Evolutionary conservation across 2,113 vertebrate species (phyloP).

Genomic region (Dicaeum eximium): DNA sequence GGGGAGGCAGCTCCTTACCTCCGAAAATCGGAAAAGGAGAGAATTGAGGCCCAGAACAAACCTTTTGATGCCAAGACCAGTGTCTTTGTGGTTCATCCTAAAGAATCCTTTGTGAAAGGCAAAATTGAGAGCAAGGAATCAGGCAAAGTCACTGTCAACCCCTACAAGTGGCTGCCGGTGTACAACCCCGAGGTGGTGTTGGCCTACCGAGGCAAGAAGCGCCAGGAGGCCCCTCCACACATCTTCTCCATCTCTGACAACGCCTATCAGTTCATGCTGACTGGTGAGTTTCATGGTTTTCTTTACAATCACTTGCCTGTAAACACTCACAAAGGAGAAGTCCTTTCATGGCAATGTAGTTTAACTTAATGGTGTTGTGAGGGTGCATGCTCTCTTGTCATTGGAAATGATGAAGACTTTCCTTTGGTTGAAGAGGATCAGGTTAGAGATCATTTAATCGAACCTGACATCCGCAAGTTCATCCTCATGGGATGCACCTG

Average conservation of each 20-base stretch:
- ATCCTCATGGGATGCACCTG: not conserved
- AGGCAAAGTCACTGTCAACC: not conserved
- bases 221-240: conserved; percentile 74
- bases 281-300: conserved; percentile 47
- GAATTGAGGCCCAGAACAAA: conserved; percentile 77
- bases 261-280: not conserved
- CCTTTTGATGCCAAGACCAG: conserved; percentile 77
- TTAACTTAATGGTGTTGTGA: not conserved
- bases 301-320: not conserved
- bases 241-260: conserved; percentile 27
- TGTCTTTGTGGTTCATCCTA: conserved; percentile 70
- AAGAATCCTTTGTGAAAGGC: conserved; percentile 75
- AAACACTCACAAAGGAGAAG: not conserved
- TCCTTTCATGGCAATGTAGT: not conserved
- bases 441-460: not conserved
- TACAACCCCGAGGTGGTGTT: conserved; percentile 81
- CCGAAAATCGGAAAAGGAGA: conserved; percentile 78
- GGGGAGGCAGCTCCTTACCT: conserved; percentile 30
- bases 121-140: conserved; percentile 64
- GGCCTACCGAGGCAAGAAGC: conserved; percentile 77
- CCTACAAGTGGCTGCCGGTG: conserved; percentile 58
- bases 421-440: not conserved
- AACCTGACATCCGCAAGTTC: not conserved
- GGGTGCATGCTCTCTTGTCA: not conserved
- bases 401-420: not conserved